Conservation (phyloP, 1,140 invertebrate genomes). For the Bombus affinis region DNA sequence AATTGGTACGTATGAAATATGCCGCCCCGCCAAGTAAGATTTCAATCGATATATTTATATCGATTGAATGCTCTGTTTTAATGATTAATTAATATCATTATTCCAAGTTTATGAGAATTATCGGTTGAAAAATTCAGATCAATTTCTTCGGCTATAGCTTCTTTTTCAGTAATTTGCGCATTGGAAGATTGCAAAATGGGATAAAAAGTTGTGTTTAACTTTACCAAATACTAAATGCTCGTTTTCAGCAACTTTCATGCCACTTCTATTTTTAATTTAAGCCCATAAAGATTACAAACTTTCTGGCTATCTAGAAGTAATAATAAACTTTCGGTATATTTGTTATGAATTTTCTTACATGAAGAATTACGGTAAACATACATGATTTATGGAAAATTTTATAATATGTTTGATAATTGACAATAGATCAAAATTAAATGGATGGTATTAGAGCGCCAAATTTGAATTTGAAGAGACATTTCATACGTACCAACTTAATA, state of each 20-base stretch:
- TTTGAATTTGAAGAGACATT: background rate
- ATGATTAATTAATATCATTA: background rate
- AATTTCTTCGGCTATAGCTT: too few relatives aligned
- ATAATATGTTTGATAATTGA: too few relatives aligned
- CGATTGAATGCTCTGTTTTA: background rate
- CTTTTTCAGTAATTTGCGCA: background rate
- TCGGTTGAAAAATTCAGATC: too few relatives aligned
- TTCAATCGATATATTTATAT: background rate
- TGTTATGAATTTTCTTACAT: too few relatives aligned
- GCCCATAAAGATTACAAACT: too few relatives aligned
- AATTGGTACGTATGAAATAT: background rate
- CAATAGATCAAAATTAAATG: background rate
- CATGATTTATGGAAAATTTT: too few relatives aligned
- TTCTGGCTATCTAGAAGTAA: too few relatives aligned
- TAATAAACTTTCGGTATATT: too few relatives aligned
- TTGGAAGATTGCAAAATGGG: background rate
- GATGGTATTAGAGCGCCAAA: background rate
- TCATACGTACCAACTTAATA: background rate
- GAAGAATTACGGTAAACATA: too few relatives aligned
- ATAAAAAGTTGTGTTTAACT: too few relatives aligned
- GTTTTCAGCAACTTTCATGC: too few relatives aligned
- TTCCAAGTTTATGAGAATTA: background rate
- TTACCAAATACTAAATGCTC: background rate
- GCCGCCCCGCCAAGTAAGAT: background rate
- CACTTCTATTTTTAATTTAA: too few relatives aligned